Evolutionary conservation across 2,797 vertebrate species (phyloP).

Genomic region (Poeciliopsis gracilis): DNA sequence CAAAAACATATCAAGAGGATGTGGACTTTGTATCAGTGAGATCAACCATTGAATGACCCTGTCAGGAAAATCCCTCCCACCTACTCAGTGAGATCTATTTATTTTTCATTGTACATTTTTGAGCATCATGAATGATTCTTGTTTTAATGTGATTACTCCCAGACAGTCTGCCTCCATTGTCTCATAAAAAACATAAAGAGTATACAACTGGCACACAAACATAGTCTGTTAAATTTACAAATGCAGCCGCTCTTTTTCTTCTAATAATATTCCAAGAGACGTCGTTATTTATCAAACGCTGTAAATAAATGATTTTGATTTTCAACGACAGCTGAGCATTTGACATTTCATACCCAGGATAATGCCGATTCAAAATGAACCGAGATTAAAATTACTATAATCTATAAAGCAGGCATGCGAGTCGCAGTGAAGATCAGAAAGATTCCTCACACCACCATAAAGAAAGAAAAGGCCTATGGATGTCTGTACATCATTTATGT

Average conservation of each 20-base stretch:
- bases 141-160: conserved; percentile 82
- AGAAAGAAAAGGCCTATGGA: conserved; percentile 57
- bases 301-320: conserved; percentile 45
- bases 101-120: conserved; percentile 81
- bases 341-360: conserved; percentile 47
- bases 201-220: conserved; percentile 61
- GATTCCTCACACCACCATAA: conserved; percentile 63
- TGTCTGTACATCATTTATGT: conserved; percentile 60
- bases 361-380: conserved; percentile 58
- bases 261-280: conserved; percentile 22
- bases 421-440: conserved; percentile 59
- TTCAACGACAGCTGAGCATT: conserved; percentile 43
- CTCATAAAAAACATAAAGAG: conserved; percentile 73
- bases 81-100: conserved; percentile 71
- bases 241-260: conserved; percentile 61
- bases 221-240: conserved; percentile 69
- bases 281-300: conserved; percentile 47
- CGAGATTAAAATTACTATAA: conserved; percentile 54
- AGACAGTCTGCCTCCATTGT: conserved; percentile 80
- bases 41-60: conserved; percentile 65
- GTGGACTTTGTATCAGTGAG: conserved; percentile 61
- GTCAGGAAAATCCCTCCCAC: conserved; percentile 73
- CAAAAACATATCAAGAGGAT: conserved; percentile 64
- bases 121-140: conserved; percentile 77
- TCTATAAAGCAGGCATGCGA: conserved; percentile 40